A percentile compares a stretch with the other conserved stretches of the same genome.
These are phyloP conservation scores for Tetragnatha montana DNA, from an alignment of 2,888 invertebrate genomes.

Conservation along the genomic window DNA sequence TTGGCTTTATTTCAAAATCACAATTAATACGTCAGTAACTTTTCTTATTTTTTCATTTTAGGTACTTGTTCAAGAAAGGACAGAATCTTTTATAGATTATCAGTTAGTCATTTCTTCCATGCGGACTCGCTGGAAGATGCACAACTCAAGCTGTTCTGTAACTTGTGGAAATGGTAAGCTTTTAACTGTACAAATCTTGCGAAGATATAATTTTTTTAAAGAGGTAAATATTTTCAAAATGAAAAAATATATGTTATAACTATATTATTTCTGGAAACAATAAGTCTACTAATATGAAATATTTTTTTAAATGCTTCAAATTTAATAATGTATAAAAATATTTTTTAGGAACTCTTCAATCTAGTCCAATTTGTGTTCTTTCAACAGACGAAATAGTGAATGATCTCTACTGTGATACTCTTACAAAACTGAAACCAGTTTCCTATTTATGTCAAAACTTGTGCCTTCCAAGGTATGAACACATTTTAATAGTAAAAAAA, in stretches of 20 bases:
- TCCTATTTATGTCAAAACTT: conserved; percentile 7
- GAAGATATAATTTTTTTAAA: background rate
- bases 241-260: too few species aligned
- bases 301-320: too few species aligned
- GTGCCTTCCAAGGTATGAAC: conserved; percentile 25
- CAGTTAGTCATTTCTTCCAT: conserved; percentile 47
- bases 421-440: background rate
- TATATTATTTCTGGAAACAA: background rate
- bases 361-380: conserved; percentile 26
- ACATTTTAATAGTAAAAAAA: too few species aligned
- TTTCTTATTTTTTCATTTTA: background rate
- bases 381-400: background rate
- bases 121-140: conserved; percentile 23
- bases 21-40: background rate
- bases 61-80: conserved; percentile 48
- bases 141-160: conserved; percentile 46
- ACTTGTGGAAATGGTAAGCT: conserved; percentile 54
- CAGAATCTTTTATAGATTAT: conserved; percentile 47
- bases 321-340: background rate
- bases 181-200: background rate
- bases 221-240: background rate
- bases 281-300: too few species aligned
- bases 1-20: too few species aligned
- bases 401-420: conserved; percentile 18
- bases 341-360: conserved; percentile 24